Conservation (phyloP, 1,140 invertebrate species). For the Drosophila novamexicana region DNA sequence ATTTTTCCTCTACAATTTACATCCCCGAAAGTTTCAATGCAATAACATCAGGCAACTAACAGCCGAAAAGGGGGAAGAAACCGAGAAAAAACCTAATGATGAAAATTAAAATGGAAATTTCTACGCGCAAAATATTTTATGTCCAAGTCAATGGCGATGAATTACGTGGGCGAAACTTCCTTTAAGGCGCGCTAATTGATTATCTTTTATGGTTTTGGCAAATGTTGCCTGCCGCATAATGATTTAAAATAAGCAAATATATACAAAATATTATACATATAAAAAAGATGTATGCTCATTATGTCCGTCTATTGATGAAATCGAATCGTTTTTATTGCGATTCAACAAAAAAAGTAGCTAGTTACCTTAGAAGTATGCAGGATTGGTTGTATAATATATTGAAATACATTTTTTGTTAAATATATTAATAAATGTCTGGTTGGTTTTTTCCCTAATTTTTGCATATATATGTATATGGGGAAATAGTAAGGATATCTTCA, state of each 20-base stretch:
- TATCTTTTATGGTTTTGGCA: conserved; percentile 9
- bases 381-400: too few relatives aligned
- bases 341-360: too few relatives aligned
- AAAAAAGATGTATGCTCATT: neutral
- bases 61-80: conserved; percentile 8
- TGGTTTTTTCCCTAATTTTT: too few relatives aligned
- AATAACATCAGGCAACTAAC: conserved; percentile 48
- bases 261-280: conserved; percentile 28
- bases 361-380: too few relatives aligned
- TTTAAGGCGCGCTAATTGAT: conserved; percentile 60
- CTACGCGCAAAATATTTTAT: conserved; percentile 52
- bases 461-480: too few relatives aligned
- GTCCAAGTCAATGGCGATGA: conserved; percentile 27
- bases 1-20: conserved; percentile 15
- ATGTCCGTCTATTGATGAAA: too few relatives aligned
- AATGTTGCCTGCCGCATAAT: neutral
- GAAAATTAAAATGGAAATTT: conserved; percentile 60
- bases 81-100: conserved; percentile 35
- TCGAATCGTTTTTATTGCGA: too few relatives aligned
- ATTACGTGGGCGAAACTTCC: conserved; percentile 32
- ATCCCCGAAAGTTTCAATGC: conserved; percentile 19
- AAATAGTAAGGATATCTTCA: too few relatives aligned
- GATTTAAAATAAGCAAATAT: conserved; percentile 11
- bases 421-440: too few relatives aligned
- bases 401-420: too few relatives aligned